These are phyloP conservation scores for Apaloderma vittatum DNA, from an alignment of 2,113 vertebrate species.

Conservation along the genomic window DNA sequence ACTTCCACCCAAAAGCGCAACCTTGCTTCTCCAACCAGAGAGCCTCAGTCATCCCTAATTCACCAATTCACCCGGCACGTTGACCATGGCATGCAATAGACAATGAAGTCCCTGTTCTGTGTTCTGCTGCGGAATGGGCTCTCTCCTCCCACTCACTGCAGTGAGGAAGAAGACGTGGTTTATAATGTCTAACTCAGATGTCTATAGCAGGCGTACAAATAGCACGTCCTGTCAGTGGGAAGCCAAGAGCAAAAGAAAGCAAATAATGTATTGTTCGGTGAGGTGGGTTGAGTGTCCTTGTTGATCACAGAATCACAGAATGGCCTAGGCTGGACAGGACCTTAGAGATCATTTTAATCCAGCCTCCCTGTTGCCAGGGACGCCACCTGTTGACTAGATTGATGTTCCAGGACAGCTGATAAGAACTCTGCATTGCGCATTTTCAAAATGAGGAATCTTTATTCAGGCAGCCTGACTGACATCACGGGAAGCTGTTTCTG, in stretches of 20 bases:
- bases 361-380: no score
- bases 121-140: background rate
- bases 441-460: background rate
- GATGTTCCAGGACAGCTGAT: background rate
- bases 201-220: background rate
- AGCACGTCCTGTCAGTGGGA: background rate
- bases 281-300: background rate
- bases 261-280: background rate
- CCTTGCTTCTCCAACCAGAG: background rate
- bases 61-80: background rate
- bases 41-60: background rate
- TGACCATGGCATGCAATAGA: accelerated
- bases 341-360: no score
- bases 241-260: background rate
- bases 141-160: background rate
- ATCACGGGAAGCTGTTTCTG: background rate
- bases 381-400: no score
- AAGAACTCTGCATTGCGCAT: background rate
- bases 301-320: no score
- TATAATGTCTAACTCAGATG: background rate
- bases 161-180: background rate
- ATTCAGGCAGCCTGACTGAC: background rate
- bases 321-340: no score
- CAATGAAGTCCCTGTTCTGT: background rate
- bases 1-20: background rate